Base-by-base conservation (phyloP, 2,888 invertebrate species). In the Lycophotia porphyrea region DNA sequence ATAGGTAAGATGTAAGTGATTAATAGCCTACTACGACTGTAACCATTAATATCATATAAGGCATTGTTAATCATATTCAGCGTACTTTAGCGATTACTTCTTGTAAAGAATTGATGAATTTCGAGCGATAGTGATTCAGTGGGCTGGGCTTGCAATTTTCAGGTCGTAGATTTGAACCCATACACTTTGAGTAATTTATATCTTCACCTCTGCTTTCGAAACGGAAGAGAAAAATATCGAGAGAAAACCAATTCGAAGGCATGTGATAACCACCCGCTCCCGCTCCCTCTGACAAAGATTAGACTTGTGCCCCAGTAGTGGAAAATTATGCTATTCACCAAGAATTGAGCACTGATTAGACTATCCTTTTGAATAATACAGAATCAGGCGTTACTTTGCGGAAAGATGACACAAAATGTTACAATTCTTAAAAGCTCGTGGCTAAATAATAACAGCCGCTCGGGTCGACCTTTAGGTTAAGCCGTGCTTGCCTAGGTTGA, bases 51-150 rank as follows among this genome's bases (percentile, higher is more conserved):
- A 36, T 66, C 5, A 36, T 44, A 44, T n/a, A 24, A 39, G 44
- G 44, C 21, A 80, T 52, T 52, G 52, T 78, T 58, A 44, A 60
- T 80, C 42, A 36, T 61, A 49, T 61, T 69, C 72, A 60, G 15
- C 11, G 39, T 36, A 60, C 36, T 67, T 34, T 34, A 67, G 18
- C 52, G 27, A 39, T 61, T 61, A 61, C 36, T 61, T 36, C 36
- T 61, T n/a, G 3, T 61, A 36, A 36, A n/a, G 61, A 61, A n/a
- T 63, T 63, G 2, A n/a, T 63, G 5, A 58, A 31, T 58, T 27
- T 1, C 18, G 31, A 31, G 3, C 3, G 5, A 11, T 21, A 9
- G 4, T 21, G 34, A 5, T 1, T 4, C 3, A 3, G 31, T 55
- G 13, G n/a, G 13, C 13, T 2, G 15, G 55, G 9, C 11, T 34